phyloP scores from a whole-genome alignment of 2,113 vertebrate genomes.

The Meleagris gallopavo region DNA sequence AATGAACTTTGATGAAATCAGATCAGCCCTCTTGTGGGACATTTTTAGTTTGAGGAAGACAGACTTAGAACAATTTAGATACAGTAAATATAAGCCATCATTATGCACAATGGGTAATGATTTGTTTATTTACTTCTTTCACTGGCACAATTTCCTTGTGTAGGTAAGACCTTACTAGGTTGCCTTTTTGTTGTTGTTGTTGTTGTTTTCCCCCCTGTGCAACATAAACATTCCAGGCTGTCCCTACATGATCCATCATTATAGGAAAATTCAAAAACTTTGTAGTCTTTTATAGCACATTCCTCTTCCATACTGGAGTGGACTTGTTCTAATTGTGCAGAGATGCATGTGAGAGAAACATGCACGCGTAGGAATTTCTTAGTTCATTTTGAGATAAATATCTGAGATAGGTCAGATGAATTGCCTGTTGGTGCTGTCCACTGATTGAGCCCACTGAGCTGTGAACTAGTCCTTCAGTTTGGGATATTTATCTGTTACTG shows the following conservation, averaged over 20 bases:
- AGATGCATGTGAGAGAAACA: background rate
- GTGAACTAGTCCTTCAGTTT: background rate
- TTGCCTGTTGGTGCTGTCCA: background rate
- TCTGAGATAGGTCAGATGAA: background rate
- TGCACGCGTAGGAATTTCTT: background rate
- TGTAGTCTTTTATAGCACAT: background rate
- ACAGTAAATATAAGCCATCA: constrained; percentile 29
- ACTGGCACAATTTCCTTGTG: background rate
- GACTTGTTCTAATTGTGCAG: background rate
- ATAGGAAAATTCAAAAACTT: background rate
- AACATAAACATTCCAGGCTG: background rate
- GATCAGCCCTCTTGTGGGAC: background rate
- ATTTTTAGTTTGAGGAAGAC: background rate
- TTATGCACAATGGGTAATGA: background rate
- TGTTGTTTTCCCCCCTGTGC: no score
- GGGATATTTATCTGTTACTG: background rate
- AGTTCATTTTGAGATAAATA: background rate
- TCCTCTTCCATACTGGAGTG: background rate
- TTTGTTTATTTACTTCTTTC: background rate
- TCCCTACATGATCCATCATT: background rate
- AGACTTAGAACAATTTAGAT: constrained; percentile 21
- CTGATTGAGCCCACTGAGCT: background rate
- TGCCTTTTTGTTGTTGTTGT: background rate
- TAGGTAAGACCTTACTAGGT: background rate
- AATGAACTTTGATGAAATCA: constrained; percentile 44